phyloP scores from a whole-genome alignment of 2,113 vertebrate species.

The Nyctereutes procyonoides region DNA sequence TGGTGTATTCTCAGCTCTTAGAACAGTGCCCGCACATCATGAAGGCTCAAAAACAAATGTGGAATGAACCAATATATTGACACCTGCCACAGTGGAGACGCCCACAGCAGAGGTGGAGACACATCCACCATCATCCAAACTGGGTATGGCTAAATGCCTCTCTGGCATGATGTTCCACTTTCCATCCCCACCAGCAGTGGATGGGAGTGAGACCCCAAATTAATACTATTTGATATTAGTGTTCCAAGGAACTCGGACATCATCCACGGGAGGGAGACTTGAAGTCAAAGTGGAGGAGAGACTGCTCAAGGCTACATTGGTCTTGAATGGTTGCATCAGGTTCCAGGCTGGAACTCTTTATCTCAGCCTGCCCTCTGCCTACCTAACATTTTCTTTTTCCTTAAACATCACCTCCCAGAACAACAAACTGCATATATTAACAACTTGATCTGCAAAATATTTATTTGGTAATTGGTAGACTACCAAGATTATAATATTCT shows the following conservation, averaged over 20 bases:
- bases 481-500: not conserved
- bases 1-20: not conserved
- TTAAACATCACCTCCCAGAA: not conserved
- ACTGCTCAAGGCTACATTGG: too few species aligned
- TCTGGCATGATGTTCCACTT: not conserved
- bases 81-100: fast-evolving
- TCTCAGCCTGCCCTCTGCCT: not conserved
- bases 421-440: not conserved
- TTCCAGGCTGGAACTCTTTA: too few species aligned
- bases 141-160: not conserved
- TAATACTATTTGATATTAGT: not conserved
- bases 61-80: not conserved
- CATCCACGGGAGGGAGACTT: not conserved
- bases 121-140: fast-evolving
- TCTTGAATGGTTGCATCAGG: too few species aligned
- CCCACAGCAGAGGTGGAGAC: too few species aligned
- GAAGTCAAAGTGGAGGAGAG: not conserved
- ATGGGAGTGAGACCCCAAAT: too few species aligned
- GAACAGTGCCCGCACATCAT: not conserved
- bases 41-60: not conserved
- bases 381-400: not conserved
- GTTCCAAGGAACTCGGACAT: not conserved
- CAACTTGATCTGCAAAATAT: not conserved
- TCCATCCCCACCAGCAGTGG: not conserved
- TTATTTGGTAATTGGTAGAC: not conserved